Percentiles rank a stretch among this genome's conserved stretches.
Conservation (phyloP, 2,797 vertebrate genomes). For the Acanthurus tractus region DNA sequence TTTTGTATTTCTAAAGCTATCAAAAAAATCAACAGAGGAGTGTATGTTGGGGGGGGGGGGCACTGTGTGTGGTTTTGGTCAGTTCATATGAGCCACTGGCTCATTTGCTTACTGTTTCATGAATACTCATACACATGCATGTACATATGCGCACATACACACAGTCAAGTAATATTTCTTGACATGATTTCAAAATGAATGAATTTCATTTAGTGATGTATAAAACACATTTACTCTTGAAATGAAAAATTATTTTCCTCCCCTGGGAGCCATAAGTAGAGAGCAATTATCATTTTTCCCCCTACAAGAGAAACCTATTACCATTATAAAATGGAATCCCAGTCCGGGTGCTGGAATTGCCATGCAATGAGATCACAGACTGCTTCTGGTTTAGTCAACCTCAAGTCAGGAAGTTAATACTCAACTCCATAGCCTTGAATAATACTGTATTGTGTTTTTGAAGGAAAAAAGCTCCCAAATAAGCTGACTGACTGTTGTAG, state of each 20-base stretch:
- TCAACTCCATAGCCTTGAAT: constrained; percentile 16
- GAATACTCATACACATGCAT: not conserved
- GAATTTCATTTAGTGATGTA: constrained; percentile 29
- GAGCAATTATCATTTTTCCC: constrained; percentile 39
- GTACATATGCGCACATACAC: not conserved
- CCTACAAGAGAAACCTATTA: constrained; percentile 49
- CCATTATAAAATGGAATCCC: constrained; percentile 21
- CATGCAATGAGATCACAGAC: constrained; percentile 37
- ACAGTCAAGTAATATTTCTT: not conserved
- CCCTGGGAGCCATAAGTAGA: constrained; percentile 29
- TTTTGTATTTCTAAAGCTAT: not conserved
- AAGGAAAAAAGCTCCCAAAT: constrained; percentile 11
- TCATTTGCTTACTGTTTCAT: not conserved
- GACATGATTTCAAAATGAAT: not conserved
- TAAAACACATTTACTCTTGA: constrained; percentile 46
- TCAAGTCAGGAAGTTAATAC: constrained; percentile 41
- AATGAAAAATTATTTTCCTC: constrained; percentile 33
- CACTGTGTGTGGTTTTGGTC: not conserved
- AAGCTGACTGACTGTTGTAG: constrained; percentile 3
- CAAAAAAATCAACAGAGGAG: not conserved
- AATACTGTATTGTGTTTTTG: constrained; percentile 9
- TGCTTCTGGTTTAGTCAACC: constrained; percentile 31
- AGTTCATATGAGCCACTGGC: not conserved
- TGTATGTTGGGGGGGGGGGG: not conserved
- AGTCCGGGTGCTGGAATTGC: constrained; percentile 22